phyloP scores from a whole-genome alignment of 2,888 invertebrate species.

The Melieria picta region DNA sequence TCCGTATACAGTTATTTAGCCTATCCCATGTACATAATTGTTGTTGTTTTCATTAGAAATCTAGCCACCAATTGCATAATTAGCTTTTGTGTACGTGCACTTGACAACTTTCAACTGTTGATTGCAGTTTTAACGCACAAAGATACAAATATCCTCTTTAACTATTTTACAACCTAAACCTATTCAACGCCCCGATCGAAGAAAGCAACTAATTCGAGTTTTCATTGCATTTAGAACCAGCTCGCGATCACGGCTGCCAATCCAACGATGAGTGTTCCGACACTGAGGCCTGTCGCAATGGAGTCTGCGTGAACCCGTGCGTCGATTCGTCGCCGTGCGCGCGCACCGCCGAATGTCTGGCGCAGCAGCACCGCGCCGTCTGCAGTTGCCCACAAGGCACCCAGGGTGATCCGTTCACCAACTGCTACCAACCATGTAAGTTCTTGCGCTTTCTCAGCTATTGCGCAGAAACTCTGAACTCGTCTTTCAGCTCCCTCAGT shows the following conservation, averaged over 20 bases:
- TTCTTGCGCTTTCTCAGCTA: background rate
- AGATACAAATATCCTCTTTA: background rate
- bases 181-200: background rate
- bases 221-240: constrained; percentile 52
- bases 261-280: constrained; percentile 77
- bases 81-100: background rate
- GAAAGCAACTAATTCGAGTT: background rate
- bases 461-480: background rate
- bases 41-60: background rate
- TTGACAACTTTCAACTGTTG: background rate
- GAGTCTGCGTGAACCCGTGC: constrained; percentile 83
- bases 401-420: constrained; percentile 83
- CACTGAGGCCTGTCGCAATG: constrained; percentile 77
- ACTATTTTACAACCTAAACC: background rate
- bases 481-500: constrained; percentile 49
- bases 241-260: constrained; percentile 72
- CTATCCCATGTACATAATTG: constrained; percentile 8
- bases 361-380: constrained; percentile 78
- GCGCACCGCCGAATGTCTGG: constrained; percentile 79
- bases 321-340: constrained; percentile 75
- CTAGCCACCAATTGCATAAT: background rate
- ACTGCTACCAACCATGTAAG: constrained; percentile 70
- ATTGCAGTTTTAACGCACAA: background rate
- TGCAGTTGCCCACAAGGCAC: constrained; percentile 81
- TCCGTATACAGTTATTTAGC: background rate